Conservation (phyloP, 2,888 invertebrate species). For the Scrobipalpa atriplicella region DNA sequence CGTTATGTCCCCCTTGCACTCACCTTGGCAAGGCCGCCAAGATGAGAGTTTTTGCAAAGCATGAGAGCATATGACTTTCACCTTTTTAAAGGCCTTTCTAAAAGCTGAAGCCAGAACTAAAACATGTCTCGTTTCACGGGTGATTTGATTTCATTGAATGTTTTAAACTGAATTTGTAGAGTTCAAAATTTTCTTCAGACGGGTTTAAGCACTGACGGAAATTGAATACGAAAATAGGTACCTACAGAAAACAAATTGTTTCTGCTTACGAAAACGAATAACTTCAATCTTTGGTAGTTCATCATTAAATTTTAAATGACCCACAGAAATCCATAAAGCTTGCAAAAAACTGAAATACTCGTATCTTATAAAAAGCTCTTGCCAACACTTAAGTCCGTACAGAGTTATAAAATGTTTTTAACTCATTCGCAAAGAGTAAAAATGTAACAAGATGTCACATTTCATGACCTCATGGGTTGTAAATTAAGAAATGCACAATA, state of each 20-base stretch:
- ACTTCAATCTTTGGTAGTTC: too few relatives aligned
- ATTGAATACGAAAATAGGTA: neutral
- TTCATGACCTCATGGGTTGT: conserved; percentile 50
- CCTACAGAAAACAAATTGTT: neutral
- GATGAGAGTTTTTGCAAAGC: conserved; percentile 79
- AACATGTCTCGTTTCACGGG: neutral
- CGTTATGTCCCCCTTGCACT: conserved; percentile 80
- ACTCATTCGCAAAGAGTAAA: conserved; percentile 34
- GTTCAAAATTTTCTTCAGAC: neutral
- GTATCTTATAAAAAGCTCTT: neutral
- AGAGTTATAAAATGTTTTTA: conserved; percentile 37
- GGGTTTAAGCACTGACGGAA: too few relatives aligned
- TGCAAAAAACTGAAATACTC: too few relatives aligned
- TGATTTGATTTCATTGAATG: neutral
- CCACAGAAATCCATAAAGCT: too few relatives aligned
- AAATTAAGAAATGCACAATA: conserved; percentile 60
- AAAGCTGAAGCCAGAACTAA: conserved; percentile 57
- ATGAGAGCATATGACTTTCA: conserved; percentile 79
- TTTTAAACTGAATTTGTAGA: neutral
- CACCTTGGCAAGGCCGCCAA: conserved; percentile 81
- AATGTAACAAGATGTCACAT: conserved; percentile 45
- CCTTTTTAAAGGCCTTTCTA: conserved; percentile 79
- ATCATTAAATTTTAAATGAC: too few relatives aligned
- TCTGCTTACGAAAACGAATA: neutral
- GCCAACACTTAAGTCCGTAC: conserved; percentile 35